A percentile compares a stretch with the other conserved stretches of the same genome.
These are phyloP conservation scores for Cliona cf. orientalis DNA, from an alignment of 37 sponge, comb jelly and placozoan species.

Conservation along the genomic window DNA sequence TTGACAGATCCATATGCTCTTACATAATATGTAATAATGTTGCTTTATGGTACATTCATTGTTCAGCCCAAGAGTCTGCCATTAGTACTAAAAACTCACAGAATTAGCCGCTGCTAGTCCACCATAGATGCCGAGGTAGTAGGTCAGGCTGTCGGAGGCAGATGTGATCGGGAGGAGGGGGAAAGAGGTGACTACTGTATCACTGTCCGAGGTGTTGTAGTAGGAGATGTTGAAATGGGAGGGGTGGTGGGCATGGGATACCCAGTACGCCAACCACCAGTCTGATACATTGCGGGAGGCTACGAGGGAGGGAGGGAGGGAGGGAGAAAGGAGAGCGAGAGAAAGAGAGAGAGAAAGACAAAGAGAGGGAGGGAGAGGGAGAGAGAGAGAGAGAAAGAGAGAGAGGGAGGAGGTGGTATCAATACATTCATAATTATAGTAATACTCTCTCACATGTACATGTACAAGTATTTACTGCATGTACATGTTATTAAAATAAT, in stretches of 20 bases:
- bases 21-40: too few species aligned
- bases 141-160: slow-evolving; percentile 46
- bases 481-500: neutral
- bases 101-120: slow-evolving; percentile 89
- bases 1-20: too few species aligned
- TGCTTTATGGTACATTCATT: too few species aligned
- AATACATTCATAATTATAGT: too few species aligned
- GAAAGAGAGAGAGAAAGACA: neutral
- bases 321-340: too few species aligned
- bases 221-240: slow-evolving; percentile 8
- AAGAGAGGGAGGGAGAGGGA: slow-evolving; percentile 25
- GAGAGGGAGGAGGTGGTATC: too few species aligned
- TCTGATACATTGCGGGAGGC: slow-evolving; percentile 83
- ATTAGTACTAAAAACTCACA: slow-evolving; percentile 32
- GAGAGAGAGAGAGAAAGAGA: slow-evolving; percentile 22
- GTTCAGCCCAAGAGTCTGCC: too few species aligned
- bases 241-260: slow-evolving; percentile 49
- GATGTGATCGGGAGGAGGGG: neutral
- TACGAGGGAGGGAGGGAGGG: slow-evolving; percentile 5
- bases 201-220: neutral
- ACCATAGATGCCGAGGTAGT: slow-evolving; percentile 91
- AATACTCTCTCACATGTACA: neutral
- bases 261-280: slow-evolving; percentile 94
- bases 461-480: neutral
- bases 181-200: neutral